Percentiles rank a stretch among this genome's conserved stretches.
These are phyloP conservation scores for Lithophane socia DNA, from an alignment of 2,888 invertebrate species.

Conservation along the genomic window DNA sequence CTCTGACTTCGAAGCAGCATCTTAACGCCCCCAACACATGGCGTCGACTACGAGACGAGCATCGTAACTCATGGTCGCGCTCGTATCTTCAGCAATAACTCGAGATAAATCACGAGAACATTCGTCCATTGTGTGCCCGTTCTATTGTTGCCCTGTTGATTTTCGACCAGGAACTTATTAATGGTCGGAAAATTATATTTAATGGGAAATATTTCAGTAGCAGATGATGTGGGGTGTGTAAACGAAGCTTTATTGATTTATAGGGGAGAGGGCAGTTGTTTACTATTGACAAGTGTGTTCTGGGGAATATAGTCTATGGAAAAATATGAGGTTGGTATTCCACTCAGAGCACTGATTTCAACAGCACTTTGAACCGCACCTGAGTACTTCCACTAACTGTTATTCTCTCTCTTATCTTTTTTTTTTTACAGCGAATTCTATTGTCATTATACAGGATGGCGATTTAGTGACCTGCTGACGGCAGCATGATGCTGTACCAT, in stretches of 20 bases:
- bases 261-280: not conserved
- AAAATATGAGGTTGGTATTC: not conserved
- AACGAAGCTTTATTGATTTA: conserved; percentile 47
- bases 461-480: too few species aligned
- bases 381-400: not conserved
- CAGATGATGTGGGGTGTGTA: conserved; percentile 51
- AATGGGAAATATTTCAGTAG: conserved; percentile 64
- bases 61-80: conserved; percentile 73
- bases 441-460: too few species aligned
- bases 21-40: conserved; percentile 69
- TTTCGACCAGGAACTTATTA: conserved; percentile 58
- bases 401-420: too few species aligned
- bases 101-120: conserved; percentile 65
- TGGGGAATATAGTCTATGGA: not conserved
- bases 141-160: conserved; percentile 66
- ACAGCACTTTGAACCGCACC: too few species aligned
- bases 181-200: conserved; percentile 62
- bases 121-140: conserved; percentile 60
- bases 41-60: conserved; percentile 73
- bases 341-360: too few species aligned
- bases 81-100: conserved; percentile 69
- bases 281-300: conserved; percentile 20
- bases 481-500: too few species aligned
- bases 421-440: not conserved
- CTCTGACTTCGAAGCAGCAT: conserved; percentile 57